Conservation (phyloP, 2,888 invertebrate species). For the Trachelus stipa region DNA sequence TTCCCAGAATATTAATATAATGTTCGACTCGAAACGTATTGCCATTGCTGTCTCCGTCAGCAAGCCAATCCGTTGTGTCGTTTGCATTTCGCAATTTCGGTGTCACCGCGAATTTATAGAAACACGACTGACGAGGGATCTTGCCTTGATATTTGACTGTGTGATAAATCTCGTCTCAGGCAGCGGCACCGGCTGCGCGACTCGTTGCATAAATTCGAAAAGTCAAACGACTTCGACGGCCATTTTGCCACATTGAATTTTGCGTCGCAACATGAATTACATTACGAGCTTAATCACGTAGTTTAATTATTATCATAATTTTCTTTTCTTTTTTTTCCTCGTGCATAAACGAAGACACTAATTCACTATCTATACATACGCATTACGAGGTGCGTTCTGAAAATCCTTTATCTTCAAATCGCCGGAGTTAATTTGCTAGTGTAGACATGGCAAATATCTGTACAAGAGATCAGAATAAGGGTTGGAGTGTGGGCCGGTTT, state of each 20-base stretch:
- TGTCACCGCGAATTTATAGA: conserved; percentile 21
- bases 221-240: background rate
- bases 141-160: conserved; percentile 9
- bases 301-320: background rate
- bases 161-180: conserved; percentile 5
- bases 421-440: conserved; percentile 59
- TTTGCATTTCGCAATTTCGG: conserved; percentile 41
- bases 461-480: conserved; percentile 61
- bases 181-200: background rate
- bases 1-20: conserved; percentile 56
- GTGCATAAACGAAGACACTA: background rate
- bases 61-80: conserved; percentile 47
- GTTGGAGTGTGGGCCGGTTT: conserved; percentile 38
- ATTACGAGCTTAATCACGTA: background rate
- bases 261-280: background rate
- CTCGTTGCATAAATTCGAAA: background rate
- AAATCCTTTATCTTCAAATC: conserved; percentile 62
- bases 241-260: background rate
- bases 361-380: background rate
- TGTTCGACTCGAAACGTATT: conserved; percentile 56
- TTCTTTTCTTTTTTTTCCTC: background rate
- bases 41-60: conserved; percentile 48
- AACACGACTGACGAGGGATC: conserved; percentile 4
- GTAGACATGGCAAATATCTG: conserved; percentile 64
- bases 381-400: conserved; percentile 24